Base-by-base conservation (phyloP, 2,888 invertebrate genomes). In the Gymnocheta viridis region DNA sequence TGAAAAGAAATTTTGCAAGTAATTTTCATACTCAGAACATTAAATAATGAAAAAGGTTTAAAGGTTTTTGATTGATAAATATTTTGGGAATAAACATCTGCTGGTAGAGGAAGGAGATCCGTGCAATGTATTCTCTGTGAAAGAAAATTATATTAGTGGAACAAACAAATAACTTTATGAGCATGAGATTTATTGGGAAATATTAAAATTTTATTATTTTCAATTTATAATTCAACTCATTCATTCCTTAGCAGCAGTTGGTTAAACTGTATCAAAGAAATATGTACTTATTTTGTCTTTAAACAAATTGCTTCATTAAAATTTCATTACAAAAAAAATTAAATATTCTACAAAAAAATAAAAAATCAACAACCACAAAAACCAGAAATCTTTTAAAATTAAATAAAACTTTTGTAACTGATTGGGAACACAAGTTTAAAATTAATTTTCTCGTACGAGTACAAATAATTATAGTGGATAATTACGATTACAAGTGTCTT, bases 391-490 rank as follows among this genome's bases (percentile, higher is more conserved):
- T 64, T 64, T 74, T 74, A 41, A 60, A 73, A 47, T 35, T 73
- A 44, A 38, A n/a, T 4, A 0, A 64, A 74, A 77, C 44, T 76
- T 76, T 56, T 47, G 19, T 58, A 67, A 77, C 12, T 77, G 38
- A 77, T 56, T 14, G 24, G 14, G 14, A 56, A 58, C 66, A 67
- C 47, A 66, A 66, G 32, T 77, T 77, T 67, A 35, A 47, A 77
- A 77, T 56, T 58, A 56, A 10, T 66, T 66, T 66, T 62, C 24
- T 47, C 47, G 32, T 66, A 22, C 24, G 54, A 32, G 9, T 10
- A 56, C 5, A 17, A 58, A 58, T 35, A 67, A 77, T 67, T 77
- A 77, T 38, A 2, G 58, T 47, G 44, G 12, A 4, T 41, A 80
- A 81, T 81, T 67, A 69, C 58, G 14, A 27, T 1, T 41, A 51